Evolutionary conservation across 2,888 invertebrate genomes (phyloP).

Genomic region (Beris chalybata): DNA sequence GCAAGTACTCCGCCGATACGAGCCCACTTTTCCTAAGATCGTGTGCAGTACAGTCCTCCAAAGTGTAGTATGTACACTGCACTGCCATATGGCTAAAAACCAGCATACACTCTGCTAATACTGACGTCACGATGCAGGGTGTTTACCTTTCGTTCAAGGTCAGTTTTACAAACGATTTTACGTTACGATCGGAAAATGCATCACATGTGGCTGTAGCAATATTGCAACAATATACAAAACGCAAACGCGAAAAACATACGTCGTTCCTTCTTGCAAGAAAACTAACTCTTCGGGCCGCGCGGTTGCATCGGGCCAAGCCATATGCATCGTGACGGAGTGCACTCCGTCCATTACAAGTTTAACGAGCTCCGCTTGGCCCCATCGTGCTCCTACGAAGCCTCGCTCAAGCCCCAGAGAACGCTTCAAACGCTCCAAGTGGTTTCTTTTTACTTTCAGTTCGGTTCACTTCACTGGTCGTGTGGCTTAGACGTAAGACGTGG

Average conservation of each 20-base stretch:
- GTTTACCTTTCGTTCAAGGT: conserved; percentile 26
- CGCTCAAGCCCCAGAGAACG: conserved; percentile 5
- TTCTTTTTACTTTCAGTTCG: conserved; percentile 14
- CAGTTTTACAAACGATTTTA: conserved; percentile 27
- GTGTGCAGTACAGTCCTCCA: neutral
- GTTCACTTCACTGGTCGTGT: conserved; percentile 12
- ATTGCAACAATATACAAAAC: conserved; percentile 7
- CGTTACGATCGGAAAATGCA: conserved; percentile 11
- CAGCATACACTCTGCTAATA: conserved; percentile 6
- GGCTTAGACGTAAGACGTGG: neutral
- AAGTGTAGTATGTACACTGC: neutral
- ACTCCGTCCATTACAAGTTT: conserved; percentile 13
- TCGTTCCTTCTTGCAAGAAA: neutral
- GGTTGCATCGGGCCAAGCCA: neutral
- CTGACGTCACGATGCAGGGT: conserved; percentile 21
- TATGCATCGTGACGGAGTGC: neutral
- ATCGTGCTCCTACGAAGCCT: neutral
- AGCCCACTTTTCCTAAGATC: conserved; percentile 7
- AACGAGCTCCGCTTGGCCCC: conserved; percentile 11
- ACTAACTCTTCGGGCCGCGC: neutral
- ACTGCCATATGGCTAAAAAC: conserved; percentile 4
- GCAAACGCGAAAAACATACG: neutral
- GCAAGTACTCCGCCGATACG: neutral
- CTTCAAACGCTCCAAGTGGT: conserved; percentile 1
- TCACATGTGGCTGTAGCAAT: conserved; percentile 12